Percentiles rank a stretch among this genome's conserved stretches.
Evolutionary conservation across 2,888 invertebrate species (phyloP).

Genomic region (Parnassius glacialis): DNA sequence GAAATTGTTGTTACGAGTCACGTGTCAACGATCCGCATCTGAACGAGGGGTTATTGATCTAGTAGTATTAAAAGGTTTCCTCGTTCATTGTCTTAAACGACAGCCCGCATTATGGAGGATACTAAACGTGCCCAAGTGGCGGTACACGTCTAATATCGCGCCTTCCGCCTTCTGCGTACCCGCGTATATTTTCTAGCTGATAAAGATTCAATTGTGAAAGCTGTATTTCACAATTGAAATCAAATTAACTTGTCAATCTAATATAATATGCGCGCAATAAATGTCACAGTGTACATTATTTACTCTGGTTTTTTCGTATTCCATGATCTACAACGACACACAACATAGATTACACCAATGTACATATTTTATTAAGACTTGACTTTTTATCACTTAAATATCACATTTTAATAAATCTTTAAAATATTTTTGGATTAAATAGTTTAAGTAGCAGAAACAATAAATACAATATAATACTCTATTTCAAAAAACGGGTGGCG

Average conservation of each 20-base stretch:
- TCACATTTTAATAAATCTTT: too few species aligned
- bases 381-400: too few species aligned
- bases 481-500: too few species aligned
- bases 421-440: too few species aligned
- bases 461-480: too few species aligned
- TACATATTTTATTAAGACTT: too few species aligned
- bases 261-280: slow-evolving; percentile 8
- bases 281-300: neutral
- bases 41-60: slow-evolving; percentile 67
- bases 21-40: slow-evolving; percentile 61
- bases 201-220: slow-evolving; percentile 40
- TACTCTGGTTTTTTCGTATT: too few species aligned
- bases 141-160: slow-evolving; percentile 30
- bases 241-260: slow-evolving; percentile 37
- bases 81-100: slow-evolving; percentile 65
- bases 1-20: slow-evolving; percentile 43
- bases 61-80: slow-evolving; percentile 63
- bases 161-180: slow-evolving; percentile 10
- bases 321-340: too few species aligned
- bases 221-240: slow-evolving; percentile 50
- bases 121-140: slow-evolving; percentile 68
- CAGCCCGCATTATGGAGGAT: slow-evolving; percentile 35
- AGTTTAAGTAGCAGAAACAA: too few species aligned
- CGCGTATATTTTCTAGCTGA: slow-evolving; percentile 46
- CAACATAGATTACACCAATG: too few species aligned